Base-by-base conservation (phyloP, 1,140 invertebrate species). In the Berghia stephanieae region DNA sequence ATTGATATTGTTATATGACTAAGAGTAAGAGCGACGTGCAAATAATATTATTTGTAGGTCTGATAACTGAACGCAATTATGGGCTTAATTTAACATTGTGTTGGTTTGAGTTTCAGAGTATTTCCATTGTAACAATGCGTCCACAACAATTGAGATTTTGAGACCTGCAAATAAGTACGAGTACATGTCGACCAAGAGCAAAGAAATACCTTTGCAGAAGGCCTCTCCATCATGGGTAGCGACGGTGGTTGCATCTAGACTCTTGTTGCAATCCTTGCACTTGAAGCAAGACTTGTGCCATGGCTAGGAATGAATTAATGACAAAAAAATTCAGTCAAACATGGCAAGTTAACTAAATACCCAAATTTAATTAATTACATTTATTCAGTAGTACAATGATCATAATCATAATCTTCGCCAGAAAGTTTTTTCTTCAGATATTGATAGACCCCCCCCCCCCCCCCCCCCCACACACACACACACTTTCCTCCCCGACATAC, bases 231-330 rank as follows among this genome's bases (percentile, higher is more conserved):
- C 84, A 34, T 86, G 83, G 55, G 78, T 78, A 63, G 82, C 83
- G 71, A 85, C 34, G 4, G 82, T 84, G 72, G 79, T 83, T 10
- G 85, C 82, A 66, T 88, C 85, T 40, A 88, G 60, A 55, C 79
- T 68, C 70, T 88, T 88, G 18, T 84, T 69, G 76, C 86, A 88
- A 13, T 68, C 31, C 42, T 82, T 82, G 77, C 86, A 87, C 36
- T 79, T 84, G 81, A 85, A 86, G 70, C 86, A 87, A 1, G 72
- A 43, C 75, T 87, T 87, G 69, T 87, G 86, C 83, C 84, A 86
- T 6, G 83, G 81, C 86, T 87, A n/a, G 79, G 31, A 82, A 83
- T 3, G 36, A 34, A 21, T 46, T 34, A 3, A 13, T 21, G 24
- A 36, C 3, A 44, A 24, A 24, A 36, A 52, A 2, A n/a, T 6